Evolutionary conservation across 2,888 invertebrate species (phyloP), one percentile per base, ranked within the genome.

Genomic region (Aporophyla lueneburgensis): DNA sequence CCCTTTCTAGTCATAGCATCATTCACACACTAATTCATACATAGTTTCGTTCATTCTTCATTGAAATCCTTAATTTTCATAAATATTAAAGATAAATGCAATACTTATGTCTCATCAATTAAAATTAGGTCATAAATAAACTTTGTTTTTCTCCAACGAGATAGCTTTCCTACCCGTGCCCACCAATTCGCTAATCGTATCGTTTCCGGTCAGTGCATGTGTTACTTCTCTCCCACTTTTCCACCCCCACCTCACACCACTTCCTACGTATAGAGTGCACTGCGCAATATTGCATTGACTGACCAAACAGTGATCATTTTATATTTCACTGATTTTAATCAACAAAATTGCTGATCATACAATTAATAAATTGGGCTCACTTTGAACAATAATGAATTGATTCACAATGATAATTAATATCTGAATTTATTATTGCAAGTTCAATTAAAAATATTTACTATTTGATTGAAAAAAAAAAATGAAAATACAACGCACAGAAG

Each of bases 131-230:
- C 53, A 63, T n/a, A 76, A 40, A 53, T 58, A 56, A 56, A 58
- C 33, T 54, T 27, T 10, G 43, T 43, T 74, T 72, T 76, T 51
- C 14, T 54, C 51, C 61, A 68, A 66, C 71, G 70, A 73, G 73
- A 79, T 81, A 79, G 67, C 72, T 80, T 80, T 66, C 16, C 71
- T 40, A 71, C 78, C 70, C 62, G 67, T 67, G 68, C 56, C 80
- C 74, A 73, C 67, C 76, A 87, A 88, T 84, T 80, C 59, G 21
- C 76, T 87, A 84, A 87, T 84, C 79, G 74, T 79, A 88, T 86
- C 24, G 66, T 76, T 87, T 87, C 84, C 82, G 81, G 84, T 86
- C 87, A 86, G 78, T 63, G 81, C 69, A 59, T 72, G 21, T 58
- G 74, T 61, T 73, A 73, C 69, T 51, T 43, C 61, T 58, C 70